Conservation (phyloP, 2,113 vertebrate genomes). For the Nansenia antarctica region DNA sequence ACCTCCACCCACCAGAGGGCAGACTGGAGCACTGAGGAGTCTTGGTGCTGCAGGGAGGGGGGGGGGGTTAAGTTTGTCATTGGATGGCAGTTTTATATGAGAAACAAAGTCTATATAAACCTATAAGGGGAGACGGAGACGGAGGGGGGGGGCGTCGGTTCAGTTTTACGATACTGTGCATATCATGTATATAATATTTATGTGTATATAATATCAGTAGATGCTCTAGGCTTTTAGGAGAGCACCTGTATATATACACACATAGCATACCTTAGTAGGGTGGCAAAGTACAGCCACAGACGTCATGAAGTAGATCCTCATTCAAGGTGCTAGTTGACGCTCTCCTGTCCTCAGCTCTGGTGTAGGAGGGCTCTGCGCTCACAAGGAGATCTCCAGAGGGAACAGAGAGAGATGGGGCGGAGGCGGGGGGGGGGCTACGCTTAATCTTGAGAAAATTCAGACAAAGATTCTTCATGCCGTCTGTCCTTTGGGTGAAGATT, state of each 20-base stretch:
- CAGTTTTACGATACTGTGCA: conserved; percentile 62
- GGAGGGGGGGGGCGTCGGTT: conserved; percentile 45
- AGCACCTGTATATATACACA: conserved; percentile 49
- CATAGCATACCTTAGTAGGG: conserved; percentile 33
- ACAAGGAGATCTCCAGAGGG: conserved; percentile 24
- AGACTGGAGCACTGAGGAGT: conserved; percentile 30
- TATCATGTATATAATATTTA: conserved; percentile 74
- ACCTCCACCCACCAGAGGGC: conserved; percentile 18
- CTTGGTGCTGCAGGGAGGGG: conserved; percentile 3
- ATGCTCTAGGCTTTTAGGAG: conserved; percentile 50
- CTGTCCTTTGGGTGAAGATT: not conserved
- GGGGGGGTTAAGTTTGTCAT: not conserved
- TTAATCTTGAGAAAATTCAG: conserved; percentile 22
- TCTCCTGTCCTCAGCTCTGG: conserved; percentile 26
- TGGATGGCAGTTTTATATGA: conserved; percentile 35
- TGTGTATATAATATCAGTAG: conserved; percentile 57
- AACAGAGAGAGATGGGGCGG: too few relatives aligned
- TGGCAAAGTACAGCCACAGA: conserved; percentile 40
- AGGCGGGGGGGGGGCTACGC: too few relatives aligned
- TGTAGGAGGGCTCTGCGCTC: conserved; percentile 21
- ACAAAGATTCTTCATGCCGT: not conserved
- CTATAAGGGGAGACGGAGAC: conserved; percentile 49
- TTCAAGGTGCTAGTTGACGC: conserved; percentile 50
- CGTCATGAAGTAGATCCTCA: conserved; percentile 47
- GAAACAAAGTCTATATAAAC: conserved; percentile 44